These are phyloP conservation scores for Catharus bicknelli DNA, from an alignment of 2,113 vertebrate genomes.

Conservation along the genomic window DNA sequence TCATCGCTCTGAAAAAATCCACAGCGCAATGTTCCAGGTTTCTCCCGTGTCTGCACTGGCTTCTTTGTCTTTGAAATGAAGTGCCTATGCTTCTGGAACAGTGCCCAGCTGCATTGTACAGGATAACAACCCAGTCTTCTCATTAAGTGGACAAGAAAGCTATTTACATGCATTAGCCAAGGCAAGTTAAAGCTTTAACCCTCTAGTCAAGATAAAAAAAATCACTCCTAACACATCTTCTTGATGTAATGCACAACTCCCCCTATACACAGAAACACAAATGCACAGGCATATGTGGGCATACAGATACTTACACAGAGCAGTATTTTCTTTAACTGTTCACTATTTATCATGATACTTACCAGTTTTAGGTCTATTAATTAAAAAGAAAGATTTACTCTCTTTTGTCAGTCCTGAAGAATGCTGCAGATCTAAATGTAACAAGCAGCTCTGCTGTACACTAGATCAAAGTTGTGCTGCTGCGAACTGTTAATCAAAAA, in stretches of 20 bases:
- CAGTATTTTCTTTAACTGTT: neutral
- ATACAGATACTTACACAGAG: neutral
- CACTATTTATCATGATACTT: conserved; percentile 19
- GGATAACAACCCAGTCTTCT: conserved; percentile 59
- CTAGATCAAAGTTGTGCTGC: conserved; percentile 58
- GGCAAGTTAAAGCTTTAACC: conserved; percentile 33
- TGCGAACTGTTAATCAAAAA: conserved; percentile 46
- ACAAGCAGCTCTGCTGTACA: conserved; percentile 10
- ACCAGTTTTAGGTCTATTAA: conserved; percentile 32
- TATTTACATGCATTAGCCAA: conserved; percentile 47
- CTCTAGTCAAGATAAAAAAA: conserved; percentile 27
- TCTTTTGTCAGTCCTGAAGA: conserved; percentile 6
- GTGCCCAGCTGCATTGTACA: conserved; percentile 38
- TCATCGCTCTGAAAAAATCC: conserved; percentile 76
- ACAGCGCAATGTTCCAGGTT: conserved; percentile 60
- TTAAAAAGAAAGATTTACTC: conserved; percentile 13
- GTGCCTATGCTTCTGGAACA: conserved; percentile 49
- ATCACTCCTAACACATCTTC: neutral
- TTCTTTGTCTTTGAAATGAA: conserved; percentile 74
- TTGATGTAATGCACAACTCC: neutral
- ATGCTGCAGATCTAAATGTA: neutral
- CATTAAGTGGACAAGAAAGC: conserved; percentile 53
- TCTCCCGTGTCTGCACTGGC: conserved; percentile 51
- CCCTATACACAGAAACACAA: neutral
- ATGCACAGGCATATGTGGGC: neutral